Conservation (phyloP, 2,888 invertebrate genomes). For the Drosophila stalkeri region DNA sequence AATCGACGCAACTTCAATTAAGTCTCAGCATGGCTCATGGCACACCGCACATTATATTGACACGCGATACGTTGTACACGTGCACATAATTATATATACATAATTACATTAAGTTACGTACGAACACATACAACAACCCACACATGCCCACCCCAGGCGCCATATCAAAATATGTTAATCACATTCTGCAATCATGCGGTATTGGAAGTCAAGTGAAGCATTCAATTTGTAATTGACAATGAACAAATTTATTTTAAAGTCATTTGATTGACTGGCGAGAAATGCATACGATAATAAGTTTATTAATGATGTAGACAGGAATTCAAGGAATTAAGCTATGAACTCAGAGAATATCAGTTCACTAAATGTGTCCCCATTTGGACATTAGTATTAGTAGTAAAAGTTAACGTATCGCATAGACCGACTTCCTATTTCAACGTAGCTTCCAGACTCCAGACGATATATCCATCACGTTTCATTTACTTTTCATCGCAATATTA, state of each 20-base stretch:
- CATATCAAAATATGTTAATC: constrained; percentile 55
- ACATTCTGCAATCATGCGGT: constrained; percentile 71
- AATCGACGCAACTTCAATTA: constrained; percentile 61
- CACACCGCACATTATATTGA: not conserved
- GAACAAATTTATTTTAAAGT: not conserved
- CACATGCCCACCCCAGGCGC: constrained; percentile 6
- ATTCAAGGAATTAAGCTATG: not conserved
- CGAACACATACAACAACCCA: constrained; percentile 8
- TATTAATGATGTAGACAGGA: not conserved
- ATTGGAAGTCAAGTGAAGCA: constrained; percentile 60
- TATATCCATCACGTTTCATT: no score
- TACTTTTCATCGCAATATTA: no score
- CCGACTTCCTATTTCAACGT: no score
- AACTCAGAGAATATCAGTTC: not conserved
- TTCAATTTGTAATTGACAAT: constrained; percentile 47
- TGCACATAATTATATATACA: constrained; percentile 6
- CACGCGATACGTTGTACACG: constrained; percentile 17
- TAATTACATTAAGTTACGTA: constrained; percentile 43
- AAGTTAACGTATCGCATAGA: no score
- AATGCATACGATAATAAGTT: not conserved
- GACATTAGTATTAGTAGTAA: no score
- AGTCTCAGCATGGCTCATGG: constrained; percentile 39
- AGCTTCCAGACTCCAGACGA: no score
- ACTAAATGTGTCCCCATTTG: no score
- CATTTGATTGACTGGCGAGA: not conserved